A percentile compares a stretch with the other conserved stretches of the same genome.
Conservation (phyloP, 2,797 vertebrate species). For the Todus mexicanus region DNA sequence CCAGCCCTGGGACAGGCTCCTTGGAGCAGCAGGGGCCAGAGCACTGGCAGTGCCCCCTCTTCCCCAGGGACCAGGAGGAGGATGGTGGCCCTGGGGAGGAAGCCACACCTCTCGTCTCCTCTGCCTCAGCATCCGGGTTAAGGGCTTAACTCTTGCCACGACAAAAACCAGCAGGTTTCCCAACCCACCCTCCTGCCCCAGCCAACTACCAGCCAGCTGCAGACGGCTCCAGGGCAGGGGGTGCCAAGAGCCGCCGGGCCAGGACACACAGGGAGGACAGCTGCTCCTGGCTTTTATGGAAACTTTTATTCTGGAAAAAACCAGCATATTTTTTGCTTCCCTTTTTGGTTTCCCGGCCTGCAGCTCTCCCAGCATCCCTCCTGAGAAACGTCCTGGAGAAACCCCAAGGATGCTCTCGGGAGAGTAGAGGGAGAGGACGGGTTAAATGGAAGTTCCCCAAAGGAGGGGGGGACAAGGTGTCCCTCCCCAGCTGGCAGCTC, state of each 20-base stretch:
- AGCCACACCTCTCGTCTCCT: slow-evolving; percentile 20
- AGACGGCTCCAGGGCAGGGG: no score
- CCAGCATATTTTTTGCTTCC: accelerated
- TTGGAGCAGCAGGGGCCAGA: not conserved
- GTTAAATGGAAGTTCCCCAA: not conserved
- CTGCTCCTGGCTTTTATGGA: not conserved
- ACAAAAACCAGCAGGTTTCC: not conserved
- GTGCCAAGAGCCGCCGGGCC: not conserved
- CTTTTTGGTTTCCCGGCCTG: not conserved
- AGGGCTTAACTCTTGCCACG: slow-evolving; percentile 31
- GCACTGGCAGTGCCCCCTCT: not conserved
- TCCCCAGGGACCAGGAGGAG: not conserved
- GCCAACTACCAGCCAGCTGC: not conserved
- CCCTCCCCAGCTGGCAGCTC: not conserved
- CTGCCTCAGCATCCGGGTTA: slow-evolving; percentile 40
- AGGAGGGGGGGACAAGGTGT: not conserved
- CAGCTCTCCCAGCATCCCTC: not conserved
- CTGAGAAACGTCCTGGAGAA: not conserved
- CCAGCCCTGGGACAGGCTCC: not conserved
- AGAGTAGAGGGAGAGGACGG: not conserved
- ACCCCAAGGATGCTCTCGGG: not conserved
- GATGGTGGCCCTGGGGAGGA: not conserved
- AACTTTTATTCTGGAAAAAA: not conserved
- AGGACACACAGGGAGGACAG: not conserved
- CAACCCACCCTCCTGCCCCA: not conserved